A percentile compares a stretch with the other conserved stretches of the same genome.
These are phyloP conservation scores for Platalea minor DNA, from an alignment of 2,797 vertebrate genomes.

Conservation along the genomic window DNA sequence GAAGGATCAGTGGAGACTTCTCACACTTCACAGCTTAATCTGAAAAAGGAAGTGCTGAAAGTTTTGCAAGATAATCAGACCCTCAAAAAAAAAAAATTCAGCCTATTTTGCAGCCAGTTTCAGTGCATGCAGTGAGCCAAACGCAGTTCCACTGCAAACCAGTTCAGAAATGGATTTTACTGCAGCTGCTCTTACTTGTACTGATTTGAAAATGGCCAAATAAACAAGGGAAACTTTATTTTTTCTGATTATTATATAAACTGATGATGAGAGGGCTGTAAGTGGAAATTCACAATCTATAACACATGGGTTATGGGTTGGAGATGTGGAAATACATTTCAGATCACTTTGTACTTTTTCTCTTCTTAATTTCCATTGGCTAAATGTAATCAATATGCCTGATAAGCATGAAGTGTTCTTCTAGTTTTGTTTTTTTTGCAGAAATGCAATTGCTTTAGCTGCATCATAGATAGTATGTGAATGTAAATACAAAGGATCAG, in stretches of 20 bases:
- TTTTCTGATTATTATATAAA: background rate
- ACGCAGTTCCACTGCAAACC: background rate
- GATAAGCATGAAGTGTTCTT: background rate
- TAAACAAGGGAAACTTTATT: background rate
- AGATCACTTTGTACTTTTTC: background rate
- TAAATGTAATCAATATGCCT: background rate
- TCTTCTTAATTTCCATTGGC: background rate
- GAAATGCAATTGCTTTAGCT: background rate
- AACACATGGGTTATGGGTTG: background rate
- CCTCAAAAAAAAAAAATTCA: background rate
- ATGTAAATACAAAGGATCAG: background rate
- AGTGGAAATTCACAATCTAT: background rate
- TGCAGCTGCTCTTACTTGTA: background rate
- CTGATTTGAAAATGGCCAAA: background rate
- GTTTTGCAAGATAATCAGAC: conserved; percentile 15
- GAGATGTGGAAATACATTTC: background rate
- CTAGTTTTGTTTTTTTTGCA: background rate
- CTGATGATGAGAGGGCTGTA: background rate
- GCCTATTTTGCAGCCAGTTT: background rate
- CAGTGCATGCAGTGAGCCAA: background rate
- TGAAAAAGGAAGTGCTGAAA: conserved; percentile 28
- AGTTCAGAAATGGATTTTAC: background rate
- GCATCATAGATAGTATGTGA: background rate
- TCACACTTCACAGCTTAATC: background rate
- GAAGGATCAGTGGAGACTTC: background rate